Evolutionary conservation across 2,797 vertebrate species (phyloP), one percentile per base, ranked within the genome.

Genomic region (Synaphobranchus kaupii): DNA sequence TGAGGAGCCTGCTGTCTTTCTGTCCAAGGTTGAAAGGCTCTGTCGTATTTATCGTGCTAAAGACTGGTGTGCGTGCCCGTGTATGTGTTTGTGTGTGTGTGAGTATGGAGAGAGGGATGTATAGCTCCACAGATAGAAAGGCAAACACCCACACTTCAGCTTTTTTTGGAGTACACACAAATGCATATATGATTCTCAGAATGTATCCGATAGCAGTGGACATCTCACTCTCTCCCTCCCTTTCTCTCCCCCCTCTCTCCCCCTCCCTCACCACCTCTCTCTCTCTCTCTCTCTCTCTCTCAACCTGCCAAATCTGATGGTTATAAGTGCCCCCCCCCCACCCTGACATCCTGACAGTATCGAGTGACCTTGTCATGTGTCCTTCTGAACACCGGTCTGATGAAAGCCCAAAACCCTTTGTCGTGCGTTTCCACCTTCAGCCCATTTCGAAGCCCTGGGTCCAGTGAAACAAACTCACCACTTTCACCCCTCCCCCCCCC

Each of bases 161-260:
- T 58, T 2, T 58, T 17, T 2, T 58, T 54, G 3, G 56, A 58
- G 56, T 58, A 58, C 56, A 17, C 56, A 58, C 15, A 58, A 20
- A 58, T 58, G 15, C 56, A 58, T 58, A 15, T 54, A 6, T 68
- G 63, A 68, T n/a, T 68, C 25, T 68, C 10, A 68, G 63, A 68
- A 68, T 68, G 63, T 68, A n/a, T 28, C 25, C 2, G n/a, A 28
- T 9, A 7, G 25, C 63, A 68, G 4, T 82, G 44, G 87, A 90
- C 91, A 86, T 91, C 89, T 91, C 92, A 91, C 89, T 88, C 90
- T 90, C 89, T 63, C 34, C 84, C 39, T 2, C 39, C 39, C 39
- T 39, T 2, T 39, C 39, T 39, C 39, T 39, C 39, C 39, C 39
- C 39, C 39, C 39, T 39, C 80, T 86, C 84, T 84, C 87, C 88